Base-by-base conservation (phyloP, 2,113 vertebrate genomes). In the Brienomyrus longianalis region DNA sequence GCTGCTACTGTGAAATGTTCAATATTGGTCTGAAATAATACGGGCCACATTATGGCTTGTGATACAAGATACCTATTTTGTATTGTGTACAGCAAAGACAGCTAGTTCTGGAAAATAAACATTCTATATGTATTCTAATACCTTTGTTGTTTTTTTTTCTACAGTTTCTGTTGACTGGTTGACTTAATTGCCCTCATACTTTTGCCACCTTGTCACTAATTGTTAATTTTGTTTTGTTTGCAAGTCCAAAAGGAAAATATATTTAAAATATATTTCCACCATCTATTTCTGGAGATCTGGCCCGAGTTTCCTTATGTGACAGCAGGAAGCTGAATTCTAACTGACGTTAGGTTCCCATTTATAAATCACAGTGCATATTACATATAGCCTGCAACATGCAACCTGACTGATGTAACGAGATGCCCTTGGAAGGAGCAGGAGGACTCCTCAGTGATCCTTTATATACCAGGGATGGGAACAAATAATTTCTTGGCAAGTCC, bases 61-160 rank as follows among this genome's bases (percentile, higher is more conserved):
- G 88, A 93, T 94, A 94, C 92, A 93, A 92, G 91, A 89, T 88
- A 90, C 90, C 86, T 92, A 91, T 94, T 95, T 95, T 95, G 90
- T 90, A 94, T 94, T 91, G 93, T 93, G 90, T 93, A 90, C 90
- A 83, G 70, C 74, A 39, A 88, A 88, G 89, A 90, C 89, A 48
- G 47, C 83, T 88, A 83, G 21, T 35, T 35, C 50, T 88, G 86
- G 51, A 50, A 93, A 94, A 94, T 88, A 91, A 88, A 86, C 43
- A 88, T 80, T 92, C 91, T 91, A 91, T 54, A 91, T 93, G 93
- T 92, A 91, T 92, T 85, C 47, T 54, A 54, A 84, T 47, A 62
- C 13, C 21, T 85, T 80, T 84, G 70, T 80, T 3, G 31, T 21
- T 47, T 23, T 48, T 47, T 45, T 51, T 89, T 80, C 10, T 47